Base-by-base conservation (phyloP, 1,140 invertebrate species). In the Megathymus violae region DNA sequence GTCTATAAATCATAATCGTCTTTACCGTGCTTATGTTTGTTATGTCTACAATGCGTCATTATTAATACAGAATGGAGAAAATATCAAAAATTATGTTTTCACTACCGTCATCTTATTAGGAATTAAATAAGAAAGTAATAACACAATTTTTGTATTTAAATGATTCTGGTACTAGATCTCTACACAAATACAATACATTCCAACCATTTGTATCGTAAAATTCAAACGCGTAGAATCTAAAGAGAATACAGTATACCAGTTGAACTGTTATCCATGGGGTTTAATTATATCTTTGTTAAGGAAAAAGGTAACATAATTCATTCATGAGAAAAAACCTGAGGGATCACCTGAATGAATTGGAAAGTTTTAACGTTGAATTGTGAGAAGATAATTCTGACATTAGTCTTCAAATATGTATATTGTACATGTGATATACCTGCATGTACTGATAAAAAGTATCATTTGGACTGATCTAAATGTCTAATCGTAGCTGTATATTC, bases 281-380 rank as follows among this genome's bases (percentile, higher is more conserved):
- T 84, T 88, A 88, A 84, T 88, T 88, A 88, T 87, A 73, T 78
- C 82, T 85, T 82, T 82, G 78, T 78, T 62, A 67, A 71, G 71
- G 73, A 76, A 80, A 80, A 78, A 77, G 59, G 64, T 62, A 58
- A 50, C 51, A 50, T 76, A 83, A 82, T 85, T 72, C 34, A 85
- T 85, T 80, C 72, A 87, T 79, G 70, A 70, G 60, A 68, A 73
- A 71, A 78, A 76, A 68, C 76, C 71, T 68, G 16, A 71, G 71
- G 69, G 71, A 76, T 22, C 22, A 52, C 50, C 48, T 51, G 59
- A 31, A 65, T 64, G 66, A 69, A 69, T 59, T 69, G 54, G 36
- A 27, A 16, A 38, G 63, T 27, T 56, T 73, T 63, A 41, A 52
- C 52, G 38, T 47, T 17, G 51, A 43, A 60, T 31, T 44, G 19